A percentile compares a stretch with the other conserved stretches of the same genome.
These are phyloP conservation scores for Gnatocerus cornutus DNA, from an alignment of 2,888 invertebrate species.

Conservation along the genomic window DNA sequence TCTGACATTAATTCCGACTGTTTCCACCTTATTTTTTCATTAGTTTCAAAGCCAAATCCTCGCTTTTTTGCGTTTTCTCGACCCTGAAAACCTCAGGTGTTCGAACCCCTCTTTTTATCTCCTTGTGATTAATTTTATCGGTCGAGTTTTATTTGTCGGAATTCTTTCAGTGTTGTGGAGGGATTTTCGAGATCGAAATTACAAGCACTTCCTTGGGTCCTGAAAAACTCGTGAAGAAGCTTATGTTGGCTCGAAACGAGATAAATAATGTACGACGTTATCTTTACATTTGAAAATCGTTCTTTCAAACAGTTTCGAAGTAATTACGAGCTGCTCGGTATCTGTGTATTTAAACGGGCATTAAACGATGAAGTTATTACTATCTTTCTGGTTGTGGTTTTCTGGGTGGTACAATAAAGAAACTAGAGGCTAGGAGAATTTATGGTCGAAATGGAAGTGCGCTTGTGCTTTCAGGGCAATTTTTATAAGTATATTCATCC, in stretches of 20 bases:
- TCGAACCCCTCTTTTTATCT: slow-evolving; percentile 25
- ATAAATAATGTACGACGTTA: slow-evolving; percentile 6
- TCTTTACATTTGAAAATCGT: background rate
- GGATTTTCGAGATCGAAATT: slow-evolving; percentile 30
- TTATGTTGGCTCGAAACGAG: background rate
- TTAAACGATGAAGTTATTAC: no score
- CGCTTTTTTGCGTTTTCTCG: background rate
- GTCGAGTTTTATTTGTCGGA: slow-evolving; percentile 15
- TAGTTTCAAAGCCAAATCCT: no score
- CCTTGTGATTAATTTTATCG: slow-evolving; percentile 26
- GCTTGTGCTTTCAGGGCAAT: background rate
- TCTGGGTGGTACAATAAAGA: no score
- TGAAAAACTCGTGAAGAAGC: background rate
- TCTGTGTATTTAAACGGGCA: no score
- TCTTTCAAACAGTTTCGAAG: no score
- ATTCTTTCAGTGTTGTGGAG: slow-evolving; percentile 12
- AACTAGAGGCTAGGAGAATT: no score
- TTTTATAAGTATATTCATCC: background rate
- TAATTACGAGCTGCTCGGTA: no score
- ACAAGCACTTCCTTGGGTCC: background rate
- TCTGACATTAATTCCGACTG: no score
- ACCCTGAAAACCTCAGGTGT: slow-evolving; percentile 23
- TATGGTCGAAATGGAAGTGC: no score
- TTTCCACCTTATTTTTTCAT: no score
- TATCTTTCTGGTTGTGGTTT: no score